Base-by-base conservation (phyloP, 1,140 invertebrate species). In the Phenacoccus solenopsis region DNA sequence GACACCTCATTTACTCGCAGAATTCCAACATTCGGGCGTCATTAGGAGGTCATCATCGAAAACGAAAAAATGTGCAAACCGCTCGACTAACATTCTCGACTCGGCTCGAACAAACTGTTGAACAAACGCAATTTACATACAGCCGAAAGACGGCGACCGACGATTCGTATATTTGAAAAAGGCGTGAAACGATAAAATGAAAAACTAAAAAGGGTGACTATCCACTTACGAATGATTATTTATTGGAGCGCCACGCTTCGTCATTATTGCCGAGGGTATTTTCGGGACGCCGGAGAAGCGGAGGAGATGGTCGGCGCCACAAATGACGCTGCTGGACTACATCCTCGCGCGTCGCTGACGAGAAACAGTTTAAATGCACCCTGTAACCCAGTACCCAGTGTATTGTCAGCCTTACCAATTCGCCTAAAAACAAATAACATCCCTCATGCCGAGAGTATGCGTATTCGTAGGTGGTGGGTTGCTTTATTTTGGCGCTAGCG, bases 161-260 rank as follows among this genome's bases (percentile, higher is more conserved):
- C 38, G 38, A 3, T n/a, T 10, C 3, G 38, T 3, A 49, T 49
- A 49, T 49, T 49, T 49, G 38, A 49, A 49, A 49, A 49, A 49
- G 38, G 38, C 38, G 38, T 49, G 38, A 49, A 49, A 49, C 20
- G 38, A 49, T 49, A 49, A 49, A 49, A 49, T 49, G 38, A 49
- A 49, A 49, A 49, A 5, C 38, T 49, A 49, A 16, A 49, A 49
- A 49, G 38, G 38, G 38, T 16, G 38, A 49, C 38, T 49, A 49
- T 49, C 38, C 38, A 49, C 38, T 49, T 49, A 49, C 38, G 38
- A n/a, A 49, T 49, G 38, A 49, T 49, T 49, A 49, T 49, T 49
- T 49, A 49, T 49, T 49, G 38, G 20, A 49, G 16, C 38, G 38
- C 5, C 38, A 49, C 38, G 38, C 38, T 49, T 16, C 38, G 20